Evolutionary conservation across 2,113 vertebrate genomes (phyloP).

Genomic region (Saccopteryx bilineata): DNA sequence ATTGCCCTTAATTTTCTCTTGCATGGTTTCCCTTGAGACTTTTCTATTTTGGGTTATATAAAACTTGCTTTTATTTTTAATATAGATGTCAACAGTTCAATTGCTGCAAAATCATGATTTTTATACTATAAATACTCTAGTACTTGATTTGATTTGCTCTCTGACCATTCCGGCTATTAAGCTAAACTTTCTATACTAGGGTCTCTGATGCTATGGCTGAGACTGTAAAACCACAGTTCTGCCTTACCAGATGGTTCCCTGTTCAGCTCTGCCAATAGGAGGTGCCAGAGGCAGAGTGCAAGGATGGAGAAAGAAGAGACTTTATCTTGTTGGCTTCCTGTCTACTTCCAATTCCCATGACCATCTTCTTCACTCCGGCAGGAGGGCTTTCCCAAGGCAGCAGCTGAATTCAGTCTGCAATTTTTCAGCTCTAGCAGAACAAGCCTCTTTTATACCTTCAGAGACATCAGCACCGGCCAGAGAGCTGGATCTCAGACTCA

Average conservation of each 20-base stretch:
- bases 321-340: neutral
- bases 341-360: neutral
- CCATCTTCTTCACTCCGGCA: neutral
- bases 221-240: neutral
- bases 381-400: neutral
- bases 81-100: conserved; percentile 94
- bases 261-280: neutral
- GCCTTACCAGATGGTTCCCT: neutral
- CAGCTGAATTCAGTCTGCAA: neutral
- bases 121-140: conserved; percentile 94
- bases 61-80: conserved; percentile 95
- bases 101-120: conserved; percentile 95
- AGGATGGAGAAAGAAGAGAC: neutral
- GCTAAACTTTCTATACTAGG: neutral
- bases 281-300: neutral
- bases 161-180: conserved; percentile 80
- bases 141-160: conserved; percentile 93
- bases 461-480: neutral
- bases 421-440: neutral
- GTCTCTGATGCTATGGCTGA: neutral
- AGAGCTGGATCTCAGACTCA: neutral
- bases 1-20: conserved; percentile 89
- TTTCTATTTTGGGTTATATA: conserved; percentile 94
- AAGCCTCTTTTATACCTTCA: neutral
- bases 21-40: conserved; percentile 91